These are phyloP conservation scores for Gymnobelideus leadbeateri DNA, from an alignment of 2,113 vertebrate genomes.

Conservation along the genomic window DNA sequence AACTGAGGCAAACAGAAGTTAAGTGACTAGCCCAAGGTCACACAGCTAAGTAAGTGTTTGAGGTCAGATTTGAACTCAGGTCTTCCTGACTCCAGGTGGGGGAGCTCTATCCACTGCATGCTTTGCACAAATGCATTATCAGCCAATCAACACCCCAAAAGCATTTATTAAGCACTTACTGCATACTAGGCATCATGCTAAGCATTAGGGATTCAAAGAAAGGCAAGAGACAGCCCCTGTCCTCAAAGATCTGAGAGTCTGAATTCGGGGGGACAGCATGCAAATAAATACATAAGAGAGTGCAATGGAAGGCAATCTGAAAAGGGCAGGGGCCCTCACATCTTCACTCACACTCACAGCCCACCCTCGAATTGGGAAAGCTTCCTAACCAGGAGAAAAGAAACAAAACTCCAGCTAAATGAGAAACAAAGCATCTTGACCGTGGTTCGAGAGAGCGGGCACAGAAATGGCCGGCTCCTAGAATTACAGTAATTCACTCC, in stretches of 20 bases:
- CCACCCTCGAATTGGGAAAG: neutral
- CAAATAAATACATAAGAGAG: neutral
- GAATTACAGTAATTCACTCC: neutral
- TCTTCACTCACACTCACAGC: rapidly evolving
- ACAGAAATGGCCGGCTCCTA: neutral
- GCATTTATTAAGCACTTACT: neutral
- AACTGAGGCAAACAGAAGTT: neutral
- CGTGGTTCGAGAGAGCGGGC: too few relatives aligned
- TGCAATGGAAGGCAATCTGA: neutral
- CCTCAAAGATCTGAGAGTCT: neutral
- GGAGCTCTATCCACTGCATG: neutral
- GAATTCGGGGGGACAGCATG: too few relatives aligned
- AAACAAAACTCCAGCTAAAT: neutral
- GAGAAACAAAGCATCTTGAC: too few relatives aligned
- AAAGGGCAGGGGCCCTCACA: neutral
- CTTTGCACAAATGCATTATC: neutral
- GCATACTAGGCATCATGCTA: neutral
- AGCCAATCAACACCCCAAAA: neutral
- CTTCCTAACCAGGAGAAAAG: neutral
- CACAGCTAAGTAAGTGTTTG: neutral
- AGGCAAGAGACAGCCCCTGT: neutral
- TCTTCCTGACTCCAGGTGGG: neutral
- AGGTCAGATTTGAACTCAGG: neutral
- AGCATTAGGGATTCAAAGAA: neutral
- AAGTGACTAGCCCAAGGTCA: neutral